Percentiles rank a stretch among this genome's conserved stretches.
Conservation (phyloP, 2,113 vertebrate genomes). For the Nibea albiflora region DNA sequence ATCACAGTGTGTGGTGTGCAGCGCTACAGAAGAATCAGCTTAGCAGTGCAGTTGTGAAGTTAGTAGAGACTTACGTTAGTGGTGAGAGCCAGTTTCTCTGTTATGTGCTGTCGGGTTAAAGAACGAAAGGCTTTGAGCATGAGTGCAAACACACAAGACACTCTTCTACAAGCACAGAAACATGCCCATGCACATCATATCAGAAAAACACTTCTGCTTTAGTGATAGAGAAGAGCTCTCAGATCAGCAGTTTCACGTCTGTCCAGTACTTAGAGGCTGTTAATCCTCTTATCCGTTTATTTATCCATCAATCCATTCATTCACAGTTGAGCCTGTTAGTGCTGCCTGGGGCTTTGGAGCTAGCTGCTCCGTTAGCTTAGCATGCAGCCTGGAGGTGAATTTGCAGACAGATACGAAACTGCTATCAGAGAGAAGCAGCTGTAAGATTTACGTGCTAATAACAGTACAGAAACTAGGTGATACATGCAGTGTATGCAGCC, state of each 20-base stretch:
- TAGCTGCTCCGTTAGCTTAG: conserved; percentile 7
- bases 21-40: neutral
- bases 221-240: neutral
- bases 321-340: conserved; percentile 3
- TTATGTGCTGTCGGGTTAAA: conserved; percentile 82
- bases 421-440: neutral
- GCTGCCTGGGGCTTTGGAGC: neutral
- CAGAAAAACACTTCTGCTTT: neutral
- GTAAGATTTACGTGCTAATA: neutral
- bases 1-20: neutral
- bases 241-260: neutral
- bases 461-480: neutral
- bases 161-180: neutral
- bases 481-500: neutral
- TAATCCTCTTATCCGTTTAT: neutral
- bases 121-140: conserved; percentile 40
- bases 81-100: conserved; percentile 84
- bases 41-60: neutral
- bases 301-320: conserved; percentile 11
- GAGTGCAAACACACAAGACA: conserved; percentile 1
- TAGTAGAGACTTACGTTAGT: conserved; percentile 80
- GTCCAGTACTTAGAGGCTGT: neutral
- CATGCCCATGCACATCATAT: neutral
- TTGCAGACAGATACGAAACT: neutral
- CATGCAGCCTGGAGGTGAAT: neutral